Conservation (phyloP, 2,113 vertebrate genomes). For the Tympanuchus pallidicinctus region DNA sequence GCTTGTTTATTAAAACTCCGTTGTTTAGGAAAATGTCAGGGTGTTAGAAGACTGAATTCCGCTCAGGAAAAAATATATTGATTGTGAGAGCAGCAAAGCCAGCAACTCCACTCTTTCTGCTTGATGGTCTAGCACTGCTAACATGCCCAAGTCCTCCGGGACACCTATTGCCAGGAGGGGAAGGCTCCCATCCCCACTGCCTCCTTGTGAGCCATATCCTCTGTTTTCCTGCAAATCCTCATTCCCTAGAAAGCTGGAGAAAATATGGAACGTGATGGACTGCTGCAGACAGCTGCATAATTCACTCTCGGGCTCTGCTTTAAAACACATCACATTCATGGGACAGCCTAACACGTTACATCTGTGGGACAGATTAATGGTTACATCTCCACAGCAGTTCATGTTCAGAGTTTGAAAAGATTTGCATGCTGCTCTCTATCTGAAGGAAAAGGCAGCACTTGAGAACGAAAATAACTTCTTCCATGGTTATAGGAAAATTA, state of each 20-base stretch:
- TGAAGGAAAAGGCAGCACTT: slow-evolving; percentile 27
- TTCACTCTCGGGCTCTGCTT: slow-evolving; percentile 1
- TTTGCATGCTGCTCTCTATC: not conserved
- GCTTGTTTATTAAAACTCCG: not conserved
- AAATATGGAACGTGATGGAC: not conserved
- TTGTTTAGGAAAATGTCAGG: not conserved
- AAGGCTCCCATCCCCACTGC: not conserved
- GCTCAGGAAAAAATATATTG: not conserved
- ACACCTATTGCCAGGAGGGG: not conserved
- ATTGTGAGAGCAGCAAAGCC: not conserved
- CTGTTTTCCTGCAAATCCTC: slow-evolving; percentile 3
- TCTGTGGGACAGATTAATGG: slow-evolving; percentile 27
- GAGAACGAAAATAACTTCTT: slow-evolving; percentile 43
- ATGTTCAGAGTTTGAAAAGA: not conserved
- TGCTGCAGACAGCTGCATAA: not conserved
- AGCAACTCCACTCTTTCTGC: not conserved
- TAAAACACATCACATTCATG: slow-evolving; percentile 4
- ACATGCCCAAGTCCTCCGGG: not conserved
- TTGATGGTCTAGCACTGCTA: not conserved
- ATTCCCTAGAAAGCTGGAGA: not conserved
- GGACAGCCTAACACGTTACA: not conserved
- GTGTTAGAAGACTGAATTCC: not conserved
- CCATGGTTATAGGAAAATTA: slow-evolving; percentile 55
- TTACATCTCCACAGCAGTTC: slow-evolving; percentile 16
- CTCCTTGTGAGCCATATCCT: not conserved